phyloP scores from a whole-genome alignment of 2,888 invertebrate species.

The Tinea pellionella region DNA sequence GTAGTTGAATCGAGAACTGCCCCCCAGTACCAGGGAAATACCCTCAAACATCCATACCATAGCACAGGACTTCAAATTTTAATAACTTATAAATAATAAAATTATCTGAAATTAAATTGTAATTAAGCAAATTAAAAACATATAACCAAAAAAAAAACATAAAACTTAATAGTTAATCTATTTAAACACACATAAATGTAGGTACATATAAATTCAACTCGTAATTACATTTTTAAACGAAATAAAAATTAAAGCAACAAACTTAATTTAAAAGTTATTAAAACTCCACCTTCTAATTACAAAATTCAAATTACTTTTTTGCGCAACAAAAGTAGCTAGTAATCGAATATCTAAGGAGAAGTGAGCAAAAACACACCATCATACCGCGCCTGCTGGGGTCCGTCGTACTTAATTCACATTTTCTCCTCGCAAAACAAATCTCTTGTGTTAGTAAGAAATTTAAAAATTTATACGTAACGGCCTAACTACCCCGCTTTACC shows the following conservation, averaged over 20 bases:
- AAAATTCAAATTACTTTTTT: constrained; percentile 10
- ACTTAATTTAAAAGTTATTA: neutral
- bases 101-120: too few species aligned
- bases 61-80: too few species aligned
- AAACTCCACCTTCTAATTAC: neutral
- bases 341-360: constrained; percentile 11
- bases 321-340: constrained; percentile 4
- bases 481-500: constrained; percentile 28
- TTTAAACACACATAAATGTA: too few species aligned
- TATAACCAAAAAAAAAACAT: neutral
- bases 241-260: too few species aligned
- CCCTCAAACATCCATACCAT: too few species aligned
- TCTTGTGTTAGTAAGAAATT: constrained; percentile 45
- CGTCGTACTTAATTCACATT: constrained; percentile 36
- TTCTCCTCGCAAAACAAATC: constrained; percentile 48
- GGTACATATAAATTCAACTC: too few species aligned
- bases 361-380: constrained; percentile 13
- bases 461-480: constrained; percentile 42
- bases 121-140: too few species aligned
- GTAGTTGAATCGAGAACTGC: too few species aligned
- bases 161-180: too few species aligned
- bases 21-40: too few species aligned
- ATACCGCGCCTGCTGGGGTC: constrained; percentile 29
- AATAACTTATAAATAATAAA: too few species aligned
- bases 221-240: too few species aligned